Evolutionary conservation across 2,797 vertebrate species (phyloP), one percentile per base, ranked within the genome.

Genomic region (Mionectes olivaceus): DNA sequence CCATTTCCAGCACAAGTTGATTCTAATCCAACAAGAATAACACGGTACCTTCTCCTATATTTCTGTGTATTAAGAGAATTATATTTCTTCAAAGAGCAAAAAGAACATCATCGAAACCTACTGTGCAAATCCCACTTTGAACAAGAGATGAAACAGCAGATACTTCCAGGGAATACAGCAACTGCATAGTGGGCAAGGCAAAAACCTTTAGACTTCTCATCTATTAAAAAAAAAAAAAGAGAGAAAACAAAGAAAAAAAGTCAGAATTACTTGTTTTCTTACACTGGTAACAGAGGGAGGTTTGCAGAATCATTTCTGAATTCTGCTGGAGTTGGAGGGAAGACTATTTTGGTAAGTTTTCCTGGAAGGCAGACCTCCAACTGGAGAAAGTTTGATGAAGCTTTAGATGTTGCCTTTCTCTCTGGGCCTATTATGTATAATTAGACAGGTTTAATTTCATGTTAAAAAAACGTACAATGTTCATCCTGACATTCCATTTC

Each of bases 81-180:
- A 0, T 24, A 33, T 75, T 83, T 87, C 19, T 85, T 76, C 8
- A 41, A 79, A 83, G 47, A 78, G 55, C 84, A 89, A 59, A 71
- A 28, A 18, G 14, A 41, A 68, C 83, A 39, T 9, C 2, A 32
- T 13, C 33, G 43, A 65, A 88, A 96, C 98, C 41, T 98, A 99
- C 99, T 88, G 98, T 99, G 95, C 97, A 98, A 92, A 99, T 98
- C 92, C 98, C 98, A 74, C 98, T 98, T 93, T 98, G 99, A 87
- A 99, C 98, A 37, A 99, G 98, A 67, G 98, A 98, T 81, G 99
- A 99, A 90, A 99, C 86, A 5, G 91, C 71, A 77, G 98, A 99
- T 27, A 99, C 98, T 93, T 99, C 98, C 83, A 99, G 97, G 53
- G 98, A 99, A 93, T 99, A 99, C 18, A 99, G 98, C 35, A 97